Percentiles rank a stretch among this genome's conserved stretches.
phyloP scores from a whole-genome alignment of 2,113 vertebrate species.

The Campylomormyrus tamandua region DNA sequence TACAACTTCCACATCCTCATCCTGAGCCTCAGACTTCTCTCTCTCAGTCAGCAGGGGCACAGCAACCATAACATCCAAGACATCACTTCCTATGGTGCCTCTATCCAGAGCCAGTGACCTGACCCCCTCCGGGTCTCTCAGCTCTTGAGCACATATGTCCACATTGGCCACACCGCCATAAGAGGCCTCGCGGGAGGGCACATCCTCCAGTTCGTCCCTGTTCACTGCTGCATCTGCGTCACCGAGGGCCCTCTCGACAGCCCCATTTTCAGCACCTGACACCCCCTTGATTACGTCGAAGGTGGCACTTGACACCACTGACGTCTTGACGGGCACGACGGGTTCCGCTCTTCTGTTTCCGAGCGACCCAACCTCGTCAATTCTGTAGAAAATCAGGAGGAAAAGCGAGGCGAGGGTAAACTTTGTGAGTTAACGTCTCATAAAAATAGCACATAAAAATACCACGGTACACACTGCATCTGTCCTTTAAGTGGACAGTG shows the following conservation, averaged over 20 bases:
- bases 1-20: background rate
- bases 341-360: constrained; percentile 32
- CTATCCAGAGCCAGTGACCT: constrained; percentile 9
- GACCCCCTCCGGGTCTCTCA: constrained; percentile 8
- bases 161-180: constrained; percentile 25
- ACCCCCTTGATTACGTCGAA: constrained; percentile 12
- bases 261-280: constrained; percentile 20
- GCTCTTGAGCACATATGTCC: constrained; percentile 41
- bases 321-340: constrained; percentile 22
- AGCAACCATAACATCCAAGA: background rate
- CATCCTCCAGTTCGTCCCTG: background rate
- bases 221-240: background rate
- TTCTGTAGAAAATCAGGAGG: constrained; percentile 11
- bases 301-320: constrained; percentile 22
- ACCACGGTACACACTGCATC: background rate
- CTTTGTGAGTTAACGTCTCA: background rate
- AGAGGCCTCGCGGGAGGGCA: background rate
- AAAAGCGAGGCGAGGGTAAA: background rate
- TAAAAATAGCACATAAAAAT: background rate
- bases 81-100: background rate
- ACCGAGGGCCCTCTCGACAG: constrained; percentile 16
- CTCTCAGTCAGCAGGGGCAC: constrained; percentile 23
- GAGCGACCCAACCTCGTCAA: background rate
- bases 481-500: background rate
- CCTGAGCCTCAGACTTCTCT: background rate